These are phyloP conservation scores for Ploceus nigricollis DNA, from an alignment of 2,113 vertebrate species.

Conservation along the genomic window DNA sequence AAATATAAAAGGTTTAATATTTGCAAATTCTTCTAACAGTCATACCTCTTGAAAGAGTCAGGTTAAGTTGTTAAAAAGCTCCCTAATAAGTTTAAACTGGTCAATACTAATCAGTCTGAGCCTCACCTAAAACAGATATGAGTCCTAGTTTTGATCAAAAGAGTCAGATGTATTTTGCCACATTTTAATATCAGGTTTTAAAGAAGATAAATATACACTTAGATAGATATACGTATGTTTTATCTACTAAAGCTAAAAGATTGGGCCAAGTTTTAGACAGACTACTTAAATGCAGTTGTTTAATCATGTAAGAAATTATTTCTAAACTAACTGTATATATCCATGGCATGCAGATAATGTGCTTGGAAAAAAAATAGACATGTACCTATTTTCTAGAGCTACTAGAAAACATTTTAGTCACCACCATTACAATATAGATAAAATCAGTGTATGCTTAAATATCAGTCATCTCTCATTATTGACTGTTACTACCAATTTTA, in stretches of 20 bases:
- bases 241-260: background rate
- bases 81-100: background rate
- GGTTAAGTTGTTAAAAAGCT: background rate
- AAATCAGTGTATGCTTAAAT: background rate
- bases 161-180: background rate
- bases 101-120: background rate
- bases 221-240: background rate
- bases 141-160: background rate
- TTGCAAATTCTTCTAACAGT: background rate
- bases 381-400: background rate
- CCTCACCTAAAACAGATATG: background rate
- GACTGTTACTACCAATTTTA: background rate
- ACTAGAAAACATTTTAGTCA: background rate
- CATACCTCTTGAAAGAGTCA: background rate
- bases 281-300: background rate
- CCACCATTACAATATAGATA: background rate
- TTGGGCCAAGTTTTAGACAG: background rate
- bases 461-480: background rate
- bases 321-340: background rate
- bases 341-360: background rate
- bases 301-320: background rate
- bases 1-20: background rate
- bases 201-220: background rate
- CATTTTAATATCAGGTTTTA: background rate
- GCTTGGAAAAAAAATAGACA: background rate